Evolutionary conservation across 2,888 invertebrate species (phyloP), one percentile per base, ranked within the genome.

Genomic region (Sphaerophoria taeniata): DNA sequence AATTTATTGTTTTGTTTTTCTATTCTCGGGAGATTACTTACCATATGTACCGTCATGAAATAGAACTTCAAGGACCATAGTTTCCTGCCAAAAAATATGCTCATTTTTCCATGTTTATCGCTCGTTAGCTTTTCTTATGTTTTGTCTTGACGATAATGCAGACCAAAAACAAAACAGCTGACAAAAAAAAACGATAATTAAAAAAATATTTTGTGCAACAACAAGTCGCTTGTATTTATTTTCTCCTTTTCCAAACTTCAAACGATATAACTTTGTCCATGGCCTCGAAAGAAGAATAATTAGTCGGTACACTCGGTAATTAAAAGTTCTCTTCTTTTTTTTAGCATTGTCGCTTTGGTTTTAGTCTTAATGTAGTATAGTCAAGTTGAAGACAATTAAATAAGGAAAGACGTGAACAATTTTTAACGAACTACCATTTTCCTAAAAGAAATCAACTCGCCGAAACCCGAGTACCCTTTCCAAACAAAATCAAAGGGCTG

Each of bases 261-360:
- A 63, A 33, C 11, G 14, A 16, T 9, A 63, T 0, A 47, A 53
- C 51, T 53, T 47, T 47, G 43, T 45, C 12, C 60, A 3, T 63
- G 63, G 14, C 31, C 69, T 14, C 53, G 12, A 45, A 11, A 69
- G 39, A 24, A 33, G 71, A 69, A 58, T 77, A 85, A 85, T 85
- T 80, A 85, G 80, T 70, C 9, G 6, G 7, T 36, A n/a, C n/a
- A 58, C 58, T 58, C 53, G 55, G 72, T 76, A 73, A 85, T 80
- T 80, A 85, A 80, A 85, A 85, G 85, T 85, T 80, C 65, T 45
- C 47, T n/a, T n/a, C n/a, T n/a, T n/a, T 47, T 24, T 58, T 56
- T 39, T 12, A 34, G 36, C 45, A 12, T 6, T 16, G 39, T 9
- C 12, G 16, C 49, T 6, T 34, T 51, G 61, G 53, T 67, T 65